Evolutionary conservation across 2,113 vertebrate genomes (phyloP), one percentile per base, ranked within the genome.

Genomic region (Petroica traversi): DNA sequence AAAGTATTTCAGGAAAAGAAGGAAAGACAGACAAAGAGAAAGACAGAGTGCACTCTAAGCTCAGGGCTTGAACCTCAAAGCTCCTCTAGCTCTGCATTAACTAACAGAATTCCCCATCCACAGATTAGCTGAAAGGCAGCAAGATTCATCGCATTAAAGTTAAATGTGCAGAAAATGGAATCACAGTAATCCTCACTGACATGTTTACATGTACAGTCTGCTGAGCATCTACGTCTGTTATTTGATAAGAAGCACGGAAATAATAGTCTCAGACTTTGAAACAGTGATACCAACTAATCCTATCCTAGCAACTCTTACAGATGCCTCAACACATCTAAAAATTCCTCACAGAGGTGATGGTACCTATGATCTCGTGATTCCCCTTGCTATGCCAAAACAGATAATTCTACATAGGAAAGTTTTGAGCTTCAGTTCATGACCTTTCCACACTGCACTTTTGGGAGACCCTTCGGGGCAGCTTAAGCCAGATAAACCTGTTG

Each of bases 381-480:
- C 28, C 23, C 24, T 91, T 72, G 36, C 20, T 68, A 55, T 40
- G 20, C 36, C 48, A 80, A 63, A 26, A 55, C 19, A 23, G 3
- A 4, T 19, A 49, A 52, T 36, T 72, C 43, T 33, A 33, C 24
- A 12, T 23, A 46, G 8, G 40, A 80, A 15, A 86, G 19, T 45
- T 63, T 54, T 54, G 43, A 71, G 26, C 34, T 40, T 82, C 73
- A 89, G 31, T 38, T 63, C 63, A 25, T 54, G 45, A 33, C 33
- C 11, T 22, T 85, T 64, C 16, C 22, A 51, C 41, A 49, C 6
- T 13, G 41, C 12, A 18, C 8, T 38, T 23, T 62, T 29, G 16
- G 33, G 25, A 58, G 6, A 62, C 2, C 3, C 22, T n/a, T 51
- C 3, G 2, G 13, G 24, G 4, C 2, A 0, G 18, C 8, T 73